These are phyloP conservation scores for Eutolmus rufibarbis DNA, from an alignment of 2,888 invertebrate species.

Conservation along the genomic window DNA sequence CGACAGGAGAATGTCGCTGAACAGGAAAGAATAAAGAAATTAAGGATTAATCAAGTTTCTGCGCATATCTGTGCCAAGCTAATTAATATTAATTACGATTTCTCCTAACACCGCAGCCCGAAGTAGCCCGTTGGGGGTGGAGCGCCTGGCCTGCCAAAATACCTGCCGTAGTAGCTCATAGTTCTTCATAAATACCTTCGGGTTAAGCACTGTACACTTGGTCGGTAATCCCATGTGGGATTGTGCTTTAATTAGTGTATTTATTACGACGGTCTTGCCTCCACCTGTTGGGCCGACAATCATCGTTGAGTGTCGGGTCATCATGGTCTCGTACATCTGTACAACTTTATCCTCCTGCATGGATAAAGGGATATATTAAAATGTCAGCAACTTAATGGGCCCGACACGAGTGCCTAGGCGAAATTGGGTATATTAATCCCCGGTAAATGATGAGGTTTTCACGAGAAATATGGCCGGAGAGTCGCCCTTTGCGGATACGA, in stretches of 20 bases:
- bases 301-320: constrained; percentile 92
- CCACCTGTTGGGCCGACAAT: constrained; percentile 92
- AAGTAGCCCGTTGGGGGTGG: neutral
- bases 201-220: constrained; percentile 83
- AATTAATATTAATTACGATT: neutral
- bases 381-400: constrained; percentile 27
- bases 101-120: neutral
- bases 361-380: constrained; percentile 25
- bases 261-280: constrained; percentile 87
- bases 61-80: neutral
- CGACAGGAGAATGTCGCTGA: neutral
- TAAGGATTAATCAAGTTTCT: neutral
- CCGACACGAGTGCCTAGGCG: constrained; percentile 15
- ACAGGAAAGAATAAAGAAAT: neutral
- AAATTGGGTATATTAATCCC: constrained; percentile 30
- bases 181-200: constrained; percentile 67
- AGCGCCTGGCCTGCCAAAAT: neutral
- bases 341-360: constrained; percentile 83
- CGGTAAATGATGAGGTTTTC: neutral
- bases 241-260: constrained; percentile 80
- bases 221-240: constrained; percentile 77
- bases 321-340: constrained; percentile 93
- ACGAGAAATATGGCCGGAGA: neutral
- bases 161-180: constrained; percentile 4
- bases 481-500: neutral